These are phyloP conservation scores for Sturnira hondurensis DNA, from an alignment of 2,113 vertebrate species.

Conservation along the genomic window DNA sequence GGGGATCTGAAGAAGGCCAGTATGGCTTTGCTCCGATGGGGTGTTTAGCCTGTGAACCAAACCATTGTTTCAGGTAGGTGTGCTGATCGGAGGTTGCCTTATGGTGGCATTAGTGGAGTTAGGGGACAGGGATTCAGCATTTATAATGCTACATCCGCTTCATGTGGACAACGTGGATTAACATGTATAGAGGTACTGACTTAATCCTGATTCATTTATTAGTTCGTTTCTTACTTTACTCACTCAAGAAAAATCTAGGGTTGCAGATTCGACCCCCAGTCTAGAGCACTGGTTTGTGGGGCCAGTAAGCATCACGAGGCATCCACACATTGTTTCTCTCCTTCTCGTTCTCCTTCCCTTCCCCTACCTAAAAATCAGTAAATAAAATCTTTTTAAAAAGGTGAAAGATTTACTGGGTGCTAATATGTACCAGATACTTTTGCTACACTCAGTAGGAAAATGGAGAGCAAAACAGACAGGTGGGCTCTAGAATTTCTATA, in stretches of 20 bases:
- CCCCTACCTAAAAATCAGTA: no score
- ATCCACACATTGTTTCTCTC: no score
- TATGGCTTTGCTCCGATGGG: constrained; percentile 64
- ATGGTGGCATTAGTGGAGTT: background rate
- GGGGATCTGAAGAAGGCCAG: constrained; percentile 65
- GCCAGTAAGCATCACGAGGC: no score
- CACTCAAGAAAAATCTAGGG: background rate
- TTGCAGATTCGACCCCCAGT: no score
- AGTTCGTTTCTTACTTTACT: background rate
- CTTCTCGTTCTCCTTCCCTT: no score
- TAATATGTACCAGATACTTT: background rate
- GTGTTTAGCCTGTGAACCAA: constrained; percentile 67
- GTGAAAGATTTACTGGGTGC: background rate
- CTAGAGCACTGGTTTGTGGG: no score
- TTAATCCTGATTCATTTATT: background rate
- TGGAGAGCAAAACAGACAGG: background rate
- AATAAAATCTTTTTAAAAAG: no score
- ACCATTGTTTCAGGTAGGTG: constrained; percentile 61
- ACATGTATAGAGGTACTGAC: background rate
- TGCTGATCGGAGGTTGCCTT: constrained; percentile 64
- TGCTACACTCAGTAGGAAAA: rapidly evolving
- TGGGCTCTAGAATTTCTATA: background rate
- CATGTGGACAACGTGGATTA: background rate
- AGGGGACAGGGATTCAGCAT: constrained; percentile 48
- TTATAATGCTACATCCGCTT: background rate